Evolutionary conservation across 2,888 invertebrate genomes (phyloP).

Genomic region (Archips crataeganus): DNA sequence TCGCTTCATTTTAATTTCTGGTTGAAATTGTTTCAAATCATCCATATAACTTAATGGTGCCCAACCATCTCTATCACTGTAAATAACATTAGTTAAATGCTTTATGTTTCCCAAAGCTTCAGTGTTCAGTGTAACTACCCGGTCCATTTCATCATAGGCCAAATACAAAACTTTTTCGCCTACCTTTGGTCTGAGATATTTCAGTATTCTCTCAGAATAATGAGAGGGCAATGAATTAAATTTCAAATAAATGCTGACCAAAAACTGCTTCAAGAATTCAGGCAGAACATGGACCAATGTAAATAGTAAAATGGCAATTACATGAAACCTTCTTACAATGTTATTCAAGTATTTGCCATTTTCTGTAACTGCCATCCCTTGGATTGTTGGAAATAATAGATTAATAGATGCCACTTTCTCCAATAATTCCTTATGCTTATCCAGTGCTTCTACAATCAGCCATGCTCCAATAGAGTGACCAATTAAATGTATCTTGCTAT

Average conservation of each 20-base stretch:
- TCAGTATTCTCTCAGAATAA: slow-evolving; percentile 80
- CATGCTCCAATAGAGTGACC: slow-evolving; percentile 97
- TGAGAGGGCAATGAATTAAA: slow-evolving; percentile 79
- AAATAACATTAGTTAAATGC: slow-evolving; percentile 87
- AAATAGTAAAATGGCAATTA: slow-evolving; percentile 69
- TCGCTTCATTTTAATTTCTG: slow-evolving; percentile 62
- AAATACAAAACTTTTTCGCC: slow-evolving; percentile 89
- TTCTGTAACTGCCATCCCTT: slow-evolving; percentile 91
- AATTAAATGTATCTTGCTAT: slow-evolving; percentile 91
- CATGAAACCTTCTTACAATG: slow-evolving; percentile 76
- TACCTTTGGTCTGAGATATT: slow-evolving; percentile 86
- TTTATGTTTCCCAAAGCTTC: slow-evolving; percentile 88
- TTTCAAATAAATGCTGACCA: slow-evolving; percentile 86
- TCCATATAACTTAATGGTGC: slow-evolving; percentile 90
- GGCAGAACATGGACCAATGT: slow-evolving; percentile 83
- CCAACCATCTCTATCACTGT: slow-evolving; percentile 93
- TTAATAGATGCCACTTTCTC: slow-evolving; percentile 87
- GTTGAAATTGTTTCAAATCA: slow-evolving; percentile 80
- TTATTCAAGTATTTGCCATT: slow-evolving; percentile 91
- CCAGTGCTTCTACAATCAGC: slow-evolving; percentile 91
- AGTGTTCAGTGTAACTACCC: slow-evolving; percentile 88
- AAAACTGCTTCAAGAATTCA: slow-evolving; percentile 69
- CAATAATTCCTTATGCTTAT: slow-evolving; percentile 83
- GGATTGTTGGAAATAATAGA: slow-evolving; percentile 95
- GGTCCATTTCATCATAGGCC: slow-evolving; percentile 93